These are phyloP conservation scores for Megalops cyprinoides DNA, from an alignment of 2,797 vertebrate genomes.

Conservation along the genomic window DNA sequence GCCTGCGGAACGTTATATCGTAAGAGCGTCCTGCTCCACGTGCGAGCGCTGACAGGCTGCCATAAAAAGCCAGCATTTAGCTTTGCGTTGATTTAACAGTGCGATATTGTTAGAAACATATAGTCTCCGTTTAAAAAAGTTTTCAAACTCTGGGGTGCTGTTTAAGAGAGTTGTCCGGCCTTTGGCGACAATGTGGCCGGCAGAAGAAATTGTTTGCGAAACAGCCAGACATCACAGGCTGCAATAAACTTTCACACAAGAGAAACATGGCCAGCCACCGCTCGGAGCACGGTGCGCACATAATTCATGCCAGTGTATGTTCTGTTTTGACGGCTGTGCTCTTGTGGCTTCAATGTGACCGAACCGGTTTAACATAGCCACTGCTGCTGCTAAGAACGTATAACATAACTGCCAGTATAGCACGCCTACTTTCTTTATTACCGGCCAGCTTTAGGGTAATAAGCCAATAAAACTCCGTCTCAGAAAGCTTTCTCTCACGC, in stretches of 20 bases:
- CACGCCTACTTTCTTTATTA: not conserved
- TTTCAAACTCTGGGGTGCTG: not conserved
- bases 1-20: not conserved
- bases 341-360: not conserved
- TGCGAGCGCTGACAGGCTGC: not conserved
- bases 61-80: too few relatives aligned
- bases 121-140: too few relatives aligned
- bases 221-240: not conserved
- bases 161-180: not conserved
- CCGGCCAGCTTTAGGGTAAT: not conserved
- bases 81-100: not conserved
- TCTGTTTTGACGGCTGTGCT: not conserved
- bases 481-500: not conserved
- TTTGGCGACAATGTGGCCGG: not conserved
- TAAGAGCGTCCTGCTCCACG: not conserved
- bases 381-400: not conserved
- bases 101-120: not conserved
- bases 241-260: too few relatives aligned
- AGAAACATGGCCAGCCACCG: too few relatives aligned
- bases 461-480: not conserved
- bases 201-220: not conserved
- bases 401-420: not conserved
- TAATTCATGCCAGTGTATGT: not conserved
- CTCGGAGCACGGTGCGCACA: not conserved
- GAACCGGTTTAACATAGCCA: constrained; percentile 1